Evolutionary conservation across 2,888 invertebrate genomes (phyloP).

Genomic region (Tiliacea citrago): DNA sequence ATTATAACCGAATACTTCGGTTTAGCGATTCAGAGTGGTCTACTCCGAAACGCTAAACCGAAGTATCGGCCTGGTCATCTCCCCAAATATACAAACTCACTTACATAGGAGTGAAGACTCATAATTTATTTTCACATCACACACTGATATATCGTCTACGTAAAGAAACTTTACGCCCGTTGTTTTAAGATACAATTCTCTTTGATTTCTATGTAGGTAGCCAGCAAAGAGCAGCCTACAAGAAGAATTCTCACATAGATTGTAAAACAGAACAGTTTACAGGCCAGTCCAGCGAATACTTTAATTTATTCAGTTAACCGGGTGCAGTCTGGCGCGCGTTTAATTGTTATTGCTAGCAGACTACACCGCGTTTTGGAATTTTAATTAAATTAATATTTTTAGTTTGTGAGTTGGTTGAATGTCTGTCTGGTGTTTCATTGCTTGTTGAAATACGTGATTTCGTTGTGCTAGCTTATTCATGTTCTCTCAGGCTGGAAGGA

Average conservation of each 20-base stretch:
- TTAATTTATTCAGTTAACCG: slow-evolving; percentile 61
- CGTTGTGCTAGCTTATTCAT: slow-evolving; percentile 6
- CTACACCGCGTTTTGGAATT: slow-evolving; percentile 53
- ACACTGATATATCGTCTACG: no score
- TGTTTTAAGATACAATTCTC: not conserved
- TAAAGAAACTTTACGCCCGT: not conserved
- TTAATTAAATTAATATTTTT: slow-evolving; percentile 63
- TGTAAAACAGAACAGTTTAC: slow-evolving; percentile 51
- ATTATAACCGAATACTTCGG: no score
- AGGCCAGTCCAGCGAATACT: slow-evolving; percentile 44
- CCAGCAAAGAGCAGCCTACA: slow-evolving; percentile 7
- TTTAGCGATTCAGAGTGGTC: no score
- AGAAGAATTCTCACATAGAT: slow-evolving; percentile 32
- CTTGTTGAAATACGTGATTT: slow-evolving; percentile 13
- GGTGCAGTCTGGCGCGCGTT: slow-evolving; percentile 57
- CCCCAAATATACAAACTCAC: no score
- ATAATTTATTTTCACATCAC: no score
- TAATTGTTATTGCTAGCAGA: slow-evolving; percentile 61
- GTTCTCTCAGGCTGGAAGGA: not conserved
- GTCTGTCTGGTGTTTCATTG: slow-evolving; percentile 16
- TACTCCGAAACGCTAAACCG: no score
- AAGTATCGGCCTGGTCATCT: no score
- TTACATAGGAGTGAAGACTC: no score
- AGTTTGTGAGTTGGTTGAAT: slow-evolving; percentile 27
- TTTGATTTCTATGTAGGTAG: not conserved